phyloP scores from a whole-genome alignment of 2,888 invertebrate genomes.

The Pollenia griseotomentosa region DNA sequence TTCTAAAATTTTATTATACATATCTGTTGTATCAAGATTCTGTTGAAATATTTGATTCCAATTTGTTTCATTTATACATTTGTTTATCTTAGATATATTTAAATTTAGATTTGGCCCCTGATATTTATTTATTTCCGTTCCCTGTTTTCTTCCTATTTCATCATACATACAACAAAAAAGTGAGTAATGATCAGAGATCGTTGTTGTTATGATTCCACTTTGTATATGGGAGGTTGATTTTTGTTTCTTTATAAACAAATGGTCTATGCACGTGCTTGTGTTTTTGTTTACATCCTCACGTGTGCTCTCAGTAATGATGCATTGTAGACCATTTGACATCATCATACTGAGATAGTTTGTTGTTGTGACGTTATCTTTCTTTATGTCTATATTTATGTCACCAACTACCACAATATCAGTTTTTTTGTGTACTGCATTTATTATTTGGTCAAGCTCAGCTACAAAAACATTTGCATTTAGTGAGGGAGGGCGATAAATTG shows the following conservation, averaged over 20 bases:
- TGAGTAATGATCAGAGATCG: neutral
- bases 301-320: neutral
- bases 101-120: too few relatives aligned
- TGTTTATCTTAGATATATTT: too few relatives aligned
- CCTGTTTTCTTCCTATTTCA: neutral
- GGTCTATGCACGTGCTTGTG: constrained; percentile 5
- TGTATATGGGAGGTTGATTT: neutral
- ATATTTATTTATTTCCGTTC: neutral
- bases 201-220: neutral
- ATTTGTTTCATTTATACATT: too few relatives aligned
- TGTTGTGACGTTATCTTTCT: neutral
- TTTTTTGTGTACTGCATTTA: neutral
- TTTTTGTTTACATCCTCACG: neutral
- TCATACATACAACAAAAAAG: neutral
- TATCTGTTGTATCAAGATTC: too few relatives aligned
- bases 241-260: neutral
- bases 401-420: neutral
- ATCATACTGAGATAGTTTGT: neutral
- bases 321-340: neutral
- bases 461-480: neutral
- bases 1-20: neutral
- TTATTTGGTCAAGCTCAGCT: neutral
- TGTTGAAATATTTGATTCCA: too few relatives aligned
- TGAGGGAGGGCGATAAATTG: neutral
- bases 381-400: neutral